Conservation (phyloP, 2,113 vertebrate genomes). For the Rissa tridactyla region DNA sequence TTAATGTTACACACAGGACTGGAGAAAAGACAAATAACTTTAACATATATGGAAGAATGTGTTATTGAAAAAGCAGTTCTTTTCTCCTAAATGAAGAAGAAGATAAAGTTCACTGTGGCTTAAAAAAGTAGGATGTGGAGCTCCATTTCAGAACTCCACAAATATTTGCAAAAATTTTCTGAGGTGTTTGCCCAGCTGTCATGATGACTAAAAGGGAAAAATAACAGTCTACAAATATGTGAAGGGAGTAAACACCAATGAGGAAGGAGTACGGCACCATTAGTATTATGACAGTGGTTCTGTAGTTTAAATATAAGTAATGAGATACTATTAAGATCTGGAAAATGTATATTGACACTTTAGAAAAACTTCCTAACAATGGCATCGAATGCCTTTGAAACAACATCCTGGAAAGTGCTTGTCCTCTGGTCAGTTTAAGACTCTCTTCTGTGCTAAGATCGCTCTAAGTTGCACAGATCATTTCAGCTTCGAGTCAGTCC, state of each 20-base stretch:
- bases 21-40: background rate
- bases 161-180: slow-evolving; percentile 23
- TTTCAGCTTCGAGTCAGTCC: background rate
- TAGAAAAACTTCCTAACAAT: background rate
- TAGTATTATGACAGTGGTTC: background rate
- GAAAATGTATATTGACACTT: background rate
- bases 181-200: background rate
- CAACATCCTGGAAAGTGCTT: background rate
- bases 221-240: slow-evolving; percentile 23
- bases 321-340: background rate
- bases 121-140: background rate
- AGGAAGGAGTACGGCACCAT: background rate
- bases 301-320: slow-evolving; percentile 2
- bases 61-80: background rate
- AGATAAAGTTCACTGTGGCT: background rate
- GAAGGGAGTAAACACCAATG: background rate
- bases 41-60: background rate
- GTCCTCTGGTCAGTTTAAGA: background rate
- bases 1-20: background rate
- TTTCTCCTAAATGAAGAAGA: background rate
- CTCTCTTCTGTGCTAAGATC: background rate
- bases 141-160: background rate
- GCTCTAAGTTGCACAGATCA: background rate
- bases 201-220: slow-evolving; percentile 6
- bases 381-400: background rate